These are phyloP conservation scores for Pocillopora verrucosa DNA, from an alignment of 64 coral and sea anemone genomes.

Conservation along the genomic window DNA sequence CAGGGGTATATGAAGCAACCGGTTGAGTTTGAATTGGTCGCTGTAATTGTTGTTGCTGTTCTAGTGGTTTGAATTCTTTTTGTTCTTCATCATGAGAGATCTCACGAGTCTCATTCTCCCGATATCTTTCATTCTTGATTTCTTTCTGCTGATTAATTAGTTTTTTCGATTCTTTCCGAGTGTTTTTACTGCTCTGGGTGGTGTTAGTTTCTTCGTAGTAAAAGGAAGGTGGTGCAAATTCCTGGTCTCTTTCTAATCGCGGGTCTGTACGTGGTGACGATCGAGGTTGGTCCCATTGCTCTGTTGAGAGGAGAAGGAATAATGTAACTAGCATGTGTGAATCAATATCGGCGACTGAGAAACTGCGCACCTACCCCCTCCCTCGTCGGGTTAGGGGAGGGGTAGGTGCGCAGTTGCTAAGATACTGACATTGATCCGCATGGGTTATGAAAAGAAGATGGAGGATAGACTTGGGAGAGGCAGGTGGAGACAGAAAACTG, in stretches of 20 bases:
- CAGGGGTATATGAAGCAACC: not conserved
- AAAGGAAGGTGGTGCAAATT: conserved; percentile 90
- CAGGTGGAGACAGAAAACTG: too few relatives aligned
- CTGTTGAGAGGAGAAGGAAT: conserved; percentile 29
- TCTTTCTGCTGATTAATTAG: conserved; percentile 9
- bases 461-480: too few relatives aligned
- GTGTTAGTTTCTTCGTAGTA: conserved; percentile 72
- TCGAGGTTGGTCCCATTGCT: conserved; percentile 43
- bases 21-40: not conserved
- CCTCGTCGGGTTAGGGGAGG: too few relatives aligned
- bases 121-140: not conserved
- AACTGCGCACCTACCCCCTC: too few relatives aligned
- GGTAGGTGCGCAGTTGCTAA: too few relatives aligned
- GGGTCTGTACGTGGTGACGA: conserved; percentile 36
- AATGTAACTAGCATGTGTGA: too few relatives aligned
- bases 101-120: not conserved
- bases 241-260: conserved; percentile 60
- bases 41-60: not conserved
- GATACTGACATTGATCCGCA: too few relatives aligned
- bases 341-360: not conserved
- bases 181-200: not conserved
- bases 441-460: too few relatives aligned
- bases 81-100: not conserved
- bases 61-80: not conserved
- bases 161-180: not conserved